phyloP scores from a whole-genome alignment of 2,888 invertebrate genomes.

The Eristalis arbustorum region DNA sequence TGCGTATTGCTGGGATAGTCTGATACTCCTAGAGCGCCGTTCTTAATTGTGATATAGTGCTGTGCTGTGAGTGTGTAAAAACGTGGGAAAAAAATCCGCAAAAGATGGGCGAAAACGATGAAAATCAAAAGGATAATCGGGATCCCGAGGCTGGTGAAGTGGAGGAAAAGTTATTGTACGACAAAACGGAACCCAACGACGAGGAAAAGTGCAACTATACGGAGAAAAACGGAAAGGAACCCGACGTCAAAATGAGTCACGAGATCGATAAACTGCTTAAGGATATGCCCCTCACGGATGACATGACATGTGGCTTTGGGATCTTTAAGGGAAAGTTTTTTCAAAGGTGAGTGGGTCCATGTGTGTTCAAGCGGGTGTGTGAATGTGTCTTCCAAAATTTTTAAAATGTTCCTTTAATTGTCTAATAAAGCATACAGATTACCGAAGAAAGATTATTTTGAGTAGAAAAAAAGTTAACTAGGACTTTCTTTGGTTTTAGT shows the following conservation, averaged over 20 bases:
- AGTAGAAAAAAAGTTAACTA: too few species aligned
- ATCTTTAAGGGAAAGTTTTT: slow-evolving; percentile 82
- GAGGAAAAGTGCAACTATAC: slow-evolving; percentile 72
- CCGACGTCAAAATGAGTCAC: slow-evolving; percentile 76
- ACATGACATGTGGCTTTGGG: slow-evolving; percentile 85
- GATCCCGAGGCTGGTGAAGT: slow-evolving; percentile 42
- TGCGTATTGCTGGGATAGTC: not conserved
- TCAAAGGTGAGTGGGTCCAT: slow-evolving; percentile 81
- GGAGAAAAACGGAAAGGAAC: slow-evolving; percentile 69
- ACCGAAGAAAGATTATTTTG: too few species aligned
- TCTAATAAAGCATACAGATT: too few species aligned
- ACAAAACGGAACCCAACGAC: slow-evolving; percentile 46
- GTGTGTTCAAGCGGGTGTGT: too few species aligned
- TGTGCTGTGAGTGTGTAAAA: slow-evolving; percentile 1
- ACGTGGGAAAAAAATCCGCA: not conserved
- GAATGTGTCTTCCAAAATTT: too few species aligned
- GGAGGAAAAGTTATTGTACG: slow-evolving; percentile 74
- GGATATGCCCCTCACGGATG: slow-evolving; percentile 82
- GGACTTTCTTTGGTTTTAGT: too few species aligned
- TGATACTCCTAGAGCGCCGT: not conserved
- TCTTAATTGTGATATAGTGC: slow-evolving; percentile 44
- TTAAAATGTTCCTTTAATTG: too few species aligned
- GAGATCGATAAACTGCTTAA: slow-evolving; percentile 81
- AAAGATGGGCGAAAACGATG: slow-evolving; percentile 60
- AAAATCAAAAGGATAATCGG: slow-evolving; percentile 47